Evolutionary conservation across 2,888 invertebrate genomes (phyloP).

Genomic region (Melipona beecheii): DNA sequence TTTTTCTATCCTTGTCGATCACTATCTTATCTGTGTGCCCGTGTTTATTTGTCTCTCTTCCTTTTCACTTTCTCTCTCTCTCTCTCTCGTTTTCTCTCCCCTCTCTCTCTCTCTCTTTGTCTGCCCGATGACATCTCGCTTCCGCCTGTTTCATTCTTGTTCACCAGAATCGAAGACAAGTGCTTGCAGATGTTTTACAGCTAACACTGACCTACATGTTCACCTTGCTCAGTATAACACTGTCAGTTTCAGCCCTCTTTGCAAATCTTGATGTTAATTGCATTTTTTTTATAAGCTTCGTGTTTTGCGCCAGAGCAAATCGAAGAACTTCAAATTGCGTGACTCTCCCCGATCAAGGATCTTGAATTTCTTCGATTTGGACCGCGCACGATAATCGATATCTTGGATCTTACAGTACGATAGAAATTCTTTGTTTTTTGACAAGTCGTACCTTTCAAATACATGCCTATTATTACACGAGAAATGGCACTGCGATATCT

Average conservation of each 20-base stretch:
- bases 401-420: neutral
- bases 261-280: constrained; percentile 62
- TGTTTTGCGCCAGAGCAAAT: neutral
- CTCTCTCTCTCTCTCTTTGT: constrained; percentile 27
- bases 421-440: neutral
- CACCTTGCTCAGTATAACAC: constrained; percentile 84
- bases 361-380: constrained; percentile 28
- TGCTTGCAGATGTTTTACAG: constrained; percentile 65
- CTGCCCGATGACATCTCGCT: constrained; percentile 56
- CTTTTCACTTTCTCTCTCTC: neutral
- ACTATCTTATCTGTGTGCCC: neutral
- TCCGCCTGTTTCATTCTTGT: constrained; percentile 51
- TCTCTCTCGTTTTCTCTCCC: constrained; percentile 26
- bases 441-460: neutral
- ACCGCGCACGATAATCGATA: constrained; percentile 3
- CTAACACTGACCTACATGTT: constrained; percentile 84
- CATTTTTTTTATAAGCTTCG: constrained; percentile 39
- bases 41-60: neutral
- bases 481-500: constrained; percentile 34
- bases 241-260: constrained; percentile 83
- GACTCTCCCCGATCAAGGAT: no score
- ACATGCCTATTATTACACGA: neutral
- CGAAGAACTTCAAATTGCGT: constrained; percentile 5
- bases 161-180: constrained; percentile 51
- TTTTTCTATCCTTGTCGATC: constrained; percentile 9